Conservation (phyloP, 2,113 vertebrate species). For the Ammospiza nelsoni region DNA sequence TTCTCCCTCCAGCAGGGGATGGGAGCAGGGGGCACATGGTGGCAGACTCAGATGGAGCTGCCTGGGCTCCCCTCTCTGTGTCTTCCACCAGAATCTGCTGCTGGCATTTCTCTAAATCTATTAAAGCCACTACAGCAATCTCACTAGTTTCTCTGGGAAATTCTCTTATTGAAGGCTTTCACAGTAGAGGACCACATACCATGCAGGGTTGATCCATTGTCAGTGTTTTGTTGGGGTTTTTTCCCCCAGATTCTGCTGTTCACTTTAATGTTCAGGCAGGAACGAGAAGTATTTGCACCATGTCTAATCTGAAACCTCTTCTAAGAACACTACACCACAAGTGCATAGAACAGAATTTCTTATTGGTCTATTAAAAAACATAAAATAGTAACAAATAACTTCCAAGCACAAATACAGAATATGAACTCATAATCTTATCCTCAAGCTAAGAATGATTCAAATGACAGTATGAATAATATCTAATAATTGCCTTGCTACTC, state of each 20-base stretch:
- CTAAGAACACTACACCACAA: background rate
- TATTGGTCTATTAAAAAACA: background rate
- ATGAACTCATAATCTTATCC: background rate
- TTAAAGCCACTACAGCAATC: background rate
- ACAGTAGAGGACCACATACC: background rate
- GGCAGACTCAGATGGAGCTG: background rate
- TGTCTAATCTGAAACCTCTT: background rate
- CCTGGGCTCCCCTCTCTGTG: background rate
- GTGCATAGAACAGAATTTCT: background rate
- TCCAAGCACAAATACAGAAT: background rate
- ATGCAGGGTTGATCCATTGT: background rate
- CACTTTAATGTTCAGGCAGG: background rate
- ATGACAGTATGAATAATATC: background rate
- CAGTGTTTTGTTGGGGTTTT: background rate
- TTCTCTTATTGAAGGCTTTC: background rate
- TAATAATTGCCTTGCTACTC: background rate
- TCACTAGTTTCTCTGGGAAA: background rate
- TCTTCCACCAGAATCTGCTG: background rate
- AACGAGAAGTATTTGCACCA: background rate
- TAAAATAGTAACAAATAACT: background rate
- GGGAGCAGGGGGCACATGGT: accelerated
- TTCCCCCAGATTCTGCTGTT: background rate
- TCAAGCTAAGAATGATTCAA: background rate
- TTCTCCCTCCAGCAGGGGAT: background rate
- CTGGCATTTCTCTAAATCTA: background rate